phyloP scores from a whole-genome alignment of 2,797 vertebrate genomes.

The Lindbergichthys nudifrons region DNA sequence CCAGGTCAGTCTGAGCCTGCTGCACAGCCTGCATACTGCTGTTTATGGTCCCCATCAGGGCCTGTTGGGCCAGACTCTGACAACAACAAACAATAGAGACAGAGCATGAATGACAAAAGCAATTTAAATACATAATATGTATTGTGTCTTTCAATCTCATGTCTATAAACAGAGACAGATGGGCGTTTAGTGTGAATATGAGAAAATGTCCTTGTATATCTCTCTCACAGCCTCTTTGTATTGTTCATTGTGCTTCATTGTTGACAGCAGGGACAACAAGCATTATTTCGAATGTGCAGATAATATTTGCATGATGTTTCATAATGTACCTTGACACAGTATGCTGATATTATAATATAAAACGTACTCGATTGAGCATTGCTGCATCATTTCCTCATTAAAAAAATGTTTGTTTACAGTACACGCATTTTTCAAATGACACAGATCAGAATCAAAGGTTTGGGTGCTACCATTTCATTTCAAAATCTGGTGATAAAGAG shows the following conservation, averaged over 20 bases:
- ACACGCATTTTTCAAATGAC: conserved; percentile 6
- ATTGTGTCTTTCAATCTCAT: conserved; percentile 12
- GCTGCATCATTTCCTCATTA: background rate
- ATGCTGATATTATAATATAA: background rate
- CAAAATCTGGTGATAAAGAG: background rate
- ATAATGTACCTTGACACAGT: background rate
- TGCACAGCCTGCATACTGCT: conserved; percentile 98
- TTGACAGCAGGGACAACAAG: conserved; percentile 14
- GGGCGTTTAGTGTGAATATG: conserved; percentile 9
- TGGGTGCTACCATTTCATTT: background rate
- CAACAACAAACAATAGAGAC: conserved; percentile 52
- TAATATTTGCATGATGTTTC: conserved; percentile 14
- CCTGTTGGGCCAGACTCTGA: conserved; percentile 96
- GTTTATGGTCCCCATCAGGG: conserved; percentile 98
- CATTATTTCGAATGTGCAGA: conserved; percentile 16
- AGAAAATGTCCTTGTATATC: conserved; percentile 7
- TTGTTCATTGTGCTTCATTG: conserved; percentile 12
- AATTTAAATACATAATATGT: conserved; percentile 9
- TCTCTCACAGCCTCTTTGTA: conserved; percentile 16
- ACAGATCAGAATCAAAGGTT: background rate
- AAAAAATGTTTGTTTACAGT: too few relatives aligned
- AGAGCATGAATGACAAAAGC: conserved; percentile 26
- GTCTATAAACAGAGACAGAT: conserved; percentile 35
- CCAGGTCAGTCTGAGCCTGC: conserved; percentile 93
- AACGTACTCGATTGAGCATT: background rate